These are phyloP conservation scores for Lethocerus indicus DNA, from an alignment of 1,140 invertebrate species.

Conservation along the genomic window DNA sequence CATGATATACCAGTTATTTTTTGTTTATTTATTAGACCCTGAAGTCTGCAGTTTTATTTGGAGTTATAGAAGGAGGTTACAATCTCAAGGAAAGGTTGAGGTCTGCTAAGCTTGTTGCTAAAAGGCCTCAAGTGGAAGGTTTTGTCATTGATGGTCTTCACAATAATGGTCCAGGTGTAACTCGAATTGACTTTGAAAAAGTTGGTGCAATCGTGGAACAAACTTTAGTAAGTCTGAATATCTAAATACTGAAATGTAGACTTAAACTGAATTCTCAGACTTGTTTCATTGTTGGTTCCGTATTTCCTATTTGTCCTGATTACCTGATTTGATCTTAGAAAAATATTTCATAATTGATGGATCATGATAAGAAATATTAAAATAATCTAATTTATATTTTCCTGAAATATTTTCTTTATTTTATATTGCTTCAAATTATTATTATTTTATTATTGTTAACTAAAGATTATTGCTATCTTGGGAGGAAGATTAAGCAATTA, in stretches of 20 bases:
- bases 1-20: background rate
- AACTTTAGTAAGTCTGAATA: background rate
- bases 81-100: constrained; percentile 33
- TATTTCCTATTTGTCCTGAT: no score
- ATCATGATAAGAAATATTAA: no score
- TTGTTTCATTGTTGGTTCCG: no score
- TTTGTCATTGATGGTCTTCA: constrained; percentile 68
- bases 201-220: constrained; percentile 37
- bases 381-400: no score
- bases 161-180: constrained; percentile 40
- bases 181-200: constrained; percentile 33
- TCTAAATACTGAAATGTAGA: background rate
- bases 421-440: no score
- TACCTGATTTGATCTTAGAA: no score
- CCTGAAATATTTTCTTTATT: no score
- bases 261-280: background rate
- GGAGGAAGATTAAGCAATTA: no score
- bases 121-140: constrained; percentile 36
- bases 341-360: no score
- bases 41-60: constrained; percentile 33
- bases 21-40: constrained; percentile 19
- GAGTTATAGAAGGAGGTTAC: constrained; percentile 57
- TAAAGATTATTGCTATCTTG: background rate
- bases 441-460: constrained; percentile 1
- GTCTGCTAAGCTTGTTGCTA: constrained; percentile 36